Conservation (phyloP, 2,797 vertebrate species). For the Thripadectes ignobilis region DNA sequence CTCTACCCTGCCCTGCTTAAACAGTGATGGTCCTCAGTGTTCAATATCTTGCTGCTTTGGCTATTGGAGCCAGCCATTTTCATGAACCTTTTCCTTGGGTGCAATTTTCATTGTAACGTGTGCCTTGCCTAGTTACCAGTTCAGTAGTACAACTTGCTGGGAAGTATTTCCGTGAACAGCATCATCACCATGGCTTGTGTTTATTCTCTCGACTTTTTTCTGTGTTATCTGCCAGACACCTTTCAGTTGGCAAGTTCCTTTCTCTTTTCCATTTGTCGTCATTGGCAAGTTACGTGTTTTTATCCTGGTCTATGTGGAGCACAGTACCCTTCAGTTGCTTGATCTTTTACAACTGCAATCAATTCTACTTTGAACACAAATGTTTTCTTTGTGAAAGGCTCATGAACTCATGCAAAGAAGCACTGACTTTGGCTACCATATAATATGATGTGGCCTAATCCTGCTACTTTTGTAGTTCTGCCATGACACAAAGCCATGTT, state of each 20-base stretch:
- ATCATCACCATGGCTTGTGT: neutral
- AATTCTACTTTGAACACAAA: neutral
- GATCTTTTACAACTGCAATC: neutral
- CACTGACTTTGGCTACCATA: neutral
- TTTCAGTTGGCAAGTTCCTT: constrained; percentile 16
- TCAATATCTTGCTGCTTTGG: neutral
- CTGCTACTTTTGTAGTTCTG: neutral
- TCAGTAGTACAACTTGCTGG: neutral
- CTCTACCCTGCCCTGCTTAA: neutral
- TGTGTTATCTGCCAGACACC: constrained; percentile 35
- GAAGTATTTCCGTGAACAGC: neutral
- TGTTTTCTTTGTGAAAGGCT: constrained; percentile 8
- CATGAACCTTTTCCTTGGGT: neutral
- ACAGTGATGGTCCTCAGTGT: neutral
- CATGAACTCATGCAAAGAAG: neutral
- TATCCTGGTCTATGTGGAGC: neutral
- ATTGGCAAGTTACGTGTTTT: constrained; percentile 10
- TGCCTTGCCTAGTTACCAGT: neutral
- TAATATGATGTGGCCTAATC: neutral
- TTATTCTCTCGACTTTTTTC: constrained; percentile 29
- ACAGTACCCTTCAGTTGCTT: neutral
- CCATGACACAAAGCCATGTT: neutral
- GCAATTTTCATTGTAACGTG: neutral
- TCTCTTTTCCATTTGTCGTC: constrained; percentile 36
- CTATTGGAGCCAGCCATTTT: neutral